Evolutionary conservation across 2,797 vertebrate genomes (phyloP), one percentile per base, ranked within the genome.

Genomic region (Epinephelus coioides): DNA sequence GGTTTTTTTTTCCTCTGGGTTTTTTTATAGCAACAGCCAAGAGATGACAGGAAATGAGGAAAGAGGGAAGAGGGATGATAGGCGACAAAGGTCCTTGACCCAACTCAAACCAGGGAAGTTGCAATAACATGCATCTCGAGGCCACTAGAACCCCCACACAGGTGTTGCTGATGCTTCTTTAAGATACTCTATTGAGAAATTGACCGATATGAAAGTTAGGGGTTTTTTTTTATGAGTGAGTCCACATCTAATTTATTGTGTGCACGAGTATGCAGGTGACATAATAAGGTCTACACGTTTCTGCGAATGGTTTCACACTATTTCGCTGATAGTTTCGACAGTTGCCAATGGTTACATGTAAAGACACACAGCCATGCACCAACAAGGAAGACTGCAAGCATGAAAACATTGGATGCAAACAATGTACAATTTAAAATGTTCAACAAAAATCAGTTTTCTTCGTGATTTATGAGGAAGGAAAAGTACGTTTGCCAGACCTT

Each of bases 311-410:
- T 38, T 38, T 47, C 15, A 38, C 40, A 19, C 10, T 23, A 12
- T 47, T 46, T 46, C 34, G 14, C 18, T 46, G 1, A 23, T 2
- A 17, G 3, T 40, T 40, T n/a, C 1, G 2, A 57, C 18, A 11
- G 25, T 21, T 17, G 46, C 5, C 15, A 0, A 5, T 4, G 5
- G 54, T 4, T 30, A 27, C 0, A 1, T 1, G 2, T 3, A 12
- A 38, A 53, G 18, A 53, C 12, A 72, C 3, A 18, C 1, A 10
- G 15, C 30, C 14, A 34, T 40, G 11, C 44, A 30, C 11, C 6
- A 34, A 25, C 54, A 43, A 17, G 25, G 11, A 65, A n/a, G 4
- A 25, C 14, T 9, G 4, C 1, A 18, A 38, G 43, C 25, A 11
- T 21, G 19, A 23, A 73, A 44, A 57, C 5, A 66, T 30, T 25